Evolutionary conservation across 2,113 vertebrate genomes (phyloP).

Genomic region (Carassius auratus): DNA sequence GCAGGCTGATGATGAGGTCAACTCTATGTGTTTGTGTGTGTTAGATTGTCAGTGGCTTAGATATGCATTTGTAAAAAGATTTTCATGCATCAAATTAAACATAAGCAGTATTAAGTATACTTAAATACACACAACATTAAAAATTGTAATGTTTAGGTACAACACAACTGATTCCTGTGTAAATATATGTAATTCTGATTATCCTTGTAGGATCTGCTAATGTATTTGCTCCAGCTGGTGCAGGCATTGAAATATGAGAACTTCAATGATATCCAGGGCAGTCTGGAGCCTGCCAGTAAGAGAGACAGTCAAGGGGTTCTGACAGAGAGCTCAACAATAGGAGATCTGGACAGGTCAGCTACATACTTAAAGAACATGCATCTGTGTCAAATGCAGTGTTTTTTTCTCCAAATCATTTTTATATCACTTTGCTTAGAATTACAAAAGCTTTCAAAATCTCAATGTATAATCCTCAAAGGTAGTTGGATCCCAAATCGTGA

Average conservation of each 20-base stretch:
- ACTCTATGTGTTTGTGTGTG: neutral
- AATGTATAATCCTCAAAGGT: neutral
- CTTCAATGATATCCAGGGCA: constrained; percentile 92
- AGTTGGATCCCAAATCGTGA: neutral
- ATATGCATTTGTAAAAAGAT: neutral
- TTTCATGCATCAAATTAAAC: neutral
- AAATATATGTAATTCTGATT: neutral
- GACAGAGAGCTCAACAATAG: constrained; percentile 79
- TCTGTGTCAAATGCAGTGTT: neutral
- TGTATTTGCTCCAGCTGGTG: constrained; percentile 97
- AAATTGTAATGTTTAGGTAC: neutral
- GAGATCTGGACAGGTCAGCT: constrained; percentile 87
- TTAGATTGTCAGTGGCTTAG: accelerated
- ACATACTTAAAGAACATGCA: neutral
- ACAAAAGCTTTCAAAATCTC: neutral
- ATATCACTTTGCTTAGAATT: neutral
- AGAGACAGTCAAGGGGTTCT: constrained; percentile 86
- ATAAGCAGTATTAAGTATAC: neutral
- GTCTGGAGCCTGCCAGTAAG: constrained; percentile 89
- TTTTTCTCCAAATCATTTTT: too few relatives aligned
- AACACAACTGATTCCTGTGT: neutral
- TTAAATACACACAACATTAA: neutral
- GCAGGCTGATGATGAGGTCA: constrained; percentile 96
- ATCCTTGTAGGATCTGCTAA: constrained; percentile 86
- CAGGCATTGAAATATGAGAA: constrained; percentile 98